These are phyloP conservation scores for Athetis lepigone DNA, from an alignment of 2,888 invertebrate genomes.

Conservation along the genomic window DNA sequence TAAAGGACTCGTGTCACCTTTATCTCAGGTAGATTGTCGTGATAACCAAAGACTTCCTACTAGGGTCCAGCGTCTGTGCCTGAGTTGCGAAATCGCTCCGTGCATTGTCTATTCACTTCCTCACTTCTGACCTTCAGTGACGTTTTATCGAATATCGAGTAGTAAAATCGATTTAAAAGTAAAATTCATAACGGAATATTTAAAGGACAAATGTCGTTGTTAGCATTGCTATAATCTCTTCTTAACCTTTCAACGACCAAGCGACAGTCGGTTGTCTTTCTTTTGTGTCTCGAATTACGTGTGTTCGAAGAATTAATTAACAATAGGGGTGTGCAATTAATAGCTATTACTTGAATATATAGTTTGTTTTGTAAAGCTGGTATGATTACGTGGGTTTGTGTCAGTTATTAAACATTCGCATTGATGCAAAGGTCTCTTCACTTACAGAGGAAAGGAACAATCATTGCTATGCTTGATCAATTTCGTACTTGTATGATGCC, in stretches of 20 bases:
- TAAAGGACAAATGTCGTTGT: neutral
- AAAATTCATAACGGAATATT: slow-evolving; percentile 10
- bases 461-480: too few species aligned
- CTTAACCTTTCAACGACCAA: too few species aligned
- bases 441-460: too few species aligned
- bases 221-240: neutral
- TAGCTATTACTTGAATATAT: too few species aligned
- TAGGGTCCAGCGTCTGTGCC: slow-evolving; percentile 66
- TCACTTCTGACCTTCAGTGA: slow-evolving; percentile 54
- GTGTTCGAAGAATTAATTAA: too few species aligned
- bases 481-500: too few species aligned
- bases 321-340: neutral
- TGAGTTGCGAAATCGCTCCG: slow-evolving; percentile 71
- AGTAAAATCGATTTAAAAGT: slow-evolving; percentile 33
- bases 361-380: too few species aligned
- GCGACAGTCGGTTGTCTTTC: too few species aligned
- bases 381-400: too few species aligned
- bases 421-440: too few species aligned
- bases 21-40: slow-evolving; percentile 63
- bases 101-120: slow-evolving; percentile 64
- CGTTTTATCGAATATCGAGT: slow-evolving; percentile 53
- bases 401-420: too few species aligned
- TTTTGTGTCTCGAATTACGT: too few species aligned
- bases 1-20: slow-evolving; percentile 46
- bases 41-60: slow-evolving; percentile 82